A percentile compares a stretch with the other conserved stretches of the same genome.
Evolutionary conservation across 2,797 vertebrate species (phyloP).

Genomic region (Myotis vivesi): DNA sequence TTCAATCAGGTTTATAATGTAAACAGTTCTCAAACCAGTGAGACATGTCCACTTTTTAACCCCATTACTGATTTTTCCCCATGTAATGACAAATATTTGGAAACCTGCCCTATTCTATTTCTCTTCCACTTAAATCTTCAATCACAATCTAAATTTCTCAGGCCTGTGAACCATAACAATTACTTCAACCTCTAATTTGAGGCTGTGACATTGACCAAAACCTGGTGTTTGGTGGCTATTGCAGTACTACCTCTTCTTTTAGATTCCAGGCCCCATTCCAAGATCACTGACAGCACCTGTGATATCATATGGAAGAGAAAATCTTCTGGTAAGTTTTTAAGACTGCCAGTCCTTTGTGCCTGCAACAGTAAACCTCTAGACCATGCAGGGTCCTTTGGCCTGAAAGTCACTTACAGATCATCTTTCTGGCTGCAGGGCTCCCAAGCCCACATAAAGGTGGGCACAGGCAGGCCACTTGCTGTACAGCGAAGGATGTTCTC

Average conservation of each 20-base stretch:
- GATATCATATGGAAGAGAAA: neutral
- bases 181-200: neutral
- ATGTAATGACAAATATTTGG: neutral
- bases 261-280: neutral
- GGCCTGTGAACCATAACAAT: neutral
- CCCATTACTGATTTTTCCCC: neutral
- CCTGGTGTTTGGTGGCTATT: neutral
- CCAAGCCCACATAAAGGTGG: conserved; percentile 89
- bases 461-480: conserved; percentile 84
- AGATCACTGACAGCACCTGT: neutral
- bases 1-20: neutral
- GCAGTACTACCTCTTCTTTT: neutral
- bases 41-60: neutral
- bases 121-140: neutral
- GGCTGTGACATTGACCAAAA: neutral
- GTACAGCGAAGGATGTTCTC: conserved; percentile 89
- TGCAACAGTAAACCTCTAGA: neutral
- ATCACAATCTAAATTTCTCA: neutral
- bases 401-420: conserved; percentile 72
- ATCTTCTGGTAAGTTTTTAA: neutral
- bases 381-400: neutral
- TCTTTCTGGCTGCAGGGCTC: conserved; percentile 78
- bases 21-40: neutral
- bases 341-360: neutral
- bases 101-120: neutral